Evolutionary conservation across 1,140 invertebrate genomes (phyloP).

Genomic region (Bombus pascuorum): DNA sequence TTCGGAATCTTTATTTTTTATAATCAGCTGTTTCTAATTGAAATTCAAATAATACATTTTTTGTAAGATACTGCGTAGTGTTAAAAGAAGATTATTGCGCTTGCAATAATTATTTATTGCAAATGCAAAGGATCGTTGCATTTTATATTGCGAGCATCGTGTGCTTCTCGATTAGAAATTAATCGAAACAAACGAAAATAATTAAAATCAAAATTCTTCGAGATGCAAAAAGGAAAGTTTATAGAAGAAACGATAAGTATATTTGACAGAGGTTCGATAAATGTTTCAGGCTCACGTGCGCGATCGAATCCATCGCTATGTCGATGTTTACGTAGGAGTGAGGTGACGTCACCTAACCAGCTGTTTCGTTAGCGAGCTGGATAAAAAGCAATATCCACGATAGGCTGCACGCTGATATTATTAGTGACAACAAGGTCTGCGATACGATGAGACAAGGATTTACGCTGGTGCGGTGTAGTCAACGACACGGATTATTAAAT

Average conservation of each 20-base stretch:
- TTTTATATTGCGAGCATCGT: no score
- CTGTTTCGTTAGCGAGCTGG: slow-evolving; percentile 59
- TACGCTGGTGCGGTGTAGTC: slow-evolving; percentile 11
- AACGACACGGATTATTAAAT: slow-evolving; percentile 45
- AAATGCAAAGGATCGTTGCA: no score
- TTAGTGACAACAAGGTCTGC: slow-evolving; percentile 57
- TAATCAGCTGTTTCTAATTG: no score
- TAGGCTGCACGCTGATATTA: slow-evolving; percentile 58
- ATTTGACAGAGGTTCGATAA: not conserved
- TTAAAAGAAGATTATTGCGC: no score
- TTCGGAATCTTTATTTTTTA: no score
- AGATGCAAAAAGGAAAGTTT: not conserved
- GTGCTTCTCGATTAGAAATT: no score
- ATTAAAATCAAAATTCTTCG: not conserved
- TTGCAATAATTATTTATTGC: no score
- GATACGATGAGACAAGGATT: slow-evolving; percentile 38
- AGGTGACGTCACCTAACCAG: slow-evolving; percentile 65
- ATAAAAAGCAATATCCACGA: slow-evolving; percentile 57
- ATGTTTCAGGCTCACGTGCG: not conserved
- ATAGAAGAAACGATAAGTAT: no score
- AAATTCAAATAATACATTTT: no score
- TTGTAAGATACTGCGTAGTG: no score
- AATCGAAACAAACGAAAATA: not conserved
- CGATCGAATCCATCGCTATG: slow-evolving; percentile 51
- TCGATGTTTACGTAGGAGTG: slow-evolving; percentile 53